Conservation (phyloP, 2,888 invertebrate genomes). For the Drosophila demipolita region DNA sequence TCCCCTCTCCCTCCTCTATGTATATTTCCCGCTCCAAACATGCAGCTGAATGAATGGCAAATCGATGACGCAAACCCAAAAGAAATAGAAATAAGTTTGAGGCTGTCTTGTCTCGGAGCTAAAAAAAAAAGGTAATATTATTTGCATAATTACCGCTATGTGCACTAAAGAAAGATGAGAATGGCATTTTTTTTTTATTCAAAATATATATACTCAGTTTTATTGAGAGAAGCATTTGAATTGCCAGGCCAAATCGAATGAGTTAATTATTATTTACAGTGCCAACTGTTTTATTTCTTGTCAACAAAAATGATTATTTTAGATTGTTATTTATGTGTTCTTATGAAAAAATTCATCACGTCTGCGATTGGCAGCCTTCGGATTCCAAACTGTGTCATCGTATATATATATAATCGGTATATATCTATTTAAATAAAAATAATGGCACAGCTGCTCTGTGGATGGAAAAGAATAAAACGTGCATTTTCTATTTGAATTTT, state of each 20-base stretch:
- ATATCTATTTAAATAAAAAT: not conserved
- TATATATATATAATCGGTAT: not conserved
- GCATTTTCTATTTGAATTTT: constrained; percentile 29
- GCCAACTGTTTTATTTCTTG: constrained; percentile 22
- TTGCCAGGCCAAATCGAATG: constrained; percentile 38
- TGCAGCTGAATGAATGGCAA: constrained; percentile 40
- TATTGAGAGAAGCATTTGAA: constrained; percentile 32
- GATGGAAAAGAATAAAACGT: not conserved
- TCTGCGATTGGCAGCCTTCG: constrained; percentile 34
- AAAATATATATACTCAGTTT: constrained; percentile 3
- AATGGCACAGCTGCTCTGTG: constrained; percentile 19
- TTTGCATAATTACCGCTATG: constrained; percentile 57
- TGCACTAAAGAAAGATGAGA: not conserved
- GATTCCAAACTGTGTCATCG: constrained; percentile 28
- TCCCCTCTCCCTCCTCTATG: not conserved
- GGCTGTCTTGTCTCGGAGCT: constrained; percentile 38
- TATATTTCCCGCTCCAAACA: not conserved
- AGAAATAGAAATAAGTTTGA: constrained; percentile 20
- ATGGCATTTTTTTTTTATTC: not conserved
- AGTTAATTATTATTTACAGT: constrained; percentile 36
- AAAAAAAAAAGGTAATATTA: constrained; percentile 51
- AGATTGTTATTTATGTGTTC: constrained; percentile 47
- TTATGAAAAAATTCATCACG: constrained; percentile 9
- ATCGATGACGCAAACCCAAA: constrained; percentile 57
- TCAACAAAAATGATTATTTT: constrained; percentile 42